phyloP scores from a whole-genome alignment of 2,113 vertebrate genomes.

The Hyperopisus bebe region DNA sequence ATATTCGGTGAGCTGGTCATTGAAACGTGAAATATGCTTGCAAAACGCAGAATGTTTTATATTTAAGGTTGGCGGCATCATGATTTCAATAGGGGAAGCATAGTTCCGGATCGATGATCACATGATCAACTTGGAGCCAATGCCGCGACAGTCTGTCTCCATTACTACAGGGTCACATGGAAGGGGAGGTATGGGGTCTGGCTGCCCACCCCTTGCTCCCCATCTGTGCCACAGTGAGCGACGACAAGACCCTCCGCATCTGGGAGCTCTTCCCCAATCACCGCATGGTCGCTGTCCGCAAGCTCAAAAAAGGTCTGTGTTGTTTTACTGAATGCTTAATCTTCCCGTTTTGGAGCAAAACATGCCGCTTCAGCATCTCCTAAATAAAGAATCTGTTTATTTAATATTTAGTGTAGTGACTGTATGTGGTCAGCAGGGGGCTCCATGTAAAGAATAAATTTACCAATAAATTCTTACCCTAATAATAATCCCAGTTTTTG shows the following conservation, averaged over 20 bases:
- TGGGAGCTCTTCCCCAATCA: slow-evolving; percentile 94
- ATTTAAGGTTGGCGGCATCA: not conserved
- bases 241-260: slow-evolving; percentile 89
- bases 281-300: slow-evolving; percentile 94
- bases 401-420: not conserved
- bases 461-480: not conserved
- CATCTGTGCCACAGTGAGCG: slow-evolving; percentile 90
- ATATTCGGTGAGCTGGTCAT: not conserved
- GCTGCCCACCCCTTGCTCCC: slow-evolving; percentile 88
- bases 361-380: not conserved
- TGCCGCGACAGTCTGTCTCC: slow-evolving; percentile 1
- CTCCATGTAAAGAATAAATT: no score
- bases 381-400: not conserved
- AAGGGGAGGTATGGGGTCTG: slow-evolving; percentile 94
- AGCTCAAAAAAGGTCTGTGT: slow-evolving; percentile 87
- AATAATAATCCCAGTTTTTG: not conserved
- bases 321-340: not conserved
- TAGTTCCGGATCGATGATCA: not conserved
- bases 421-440: not conserved
- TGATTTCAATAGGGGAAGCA: not conserved
- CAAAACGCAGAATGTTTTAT: not conserved
- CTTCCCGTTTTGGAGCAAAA: not conserved
- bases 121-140: not conserved
- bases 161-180: slow-evolving; percentile 83
- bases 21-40: not conserved